A percentile compares a stretch with the other conserved stretches of the same genome.
Evolutionary conservation across 1,140 invertebrate species (phyloP).

Genomic region (Cepaea nemoralis): DNA sequence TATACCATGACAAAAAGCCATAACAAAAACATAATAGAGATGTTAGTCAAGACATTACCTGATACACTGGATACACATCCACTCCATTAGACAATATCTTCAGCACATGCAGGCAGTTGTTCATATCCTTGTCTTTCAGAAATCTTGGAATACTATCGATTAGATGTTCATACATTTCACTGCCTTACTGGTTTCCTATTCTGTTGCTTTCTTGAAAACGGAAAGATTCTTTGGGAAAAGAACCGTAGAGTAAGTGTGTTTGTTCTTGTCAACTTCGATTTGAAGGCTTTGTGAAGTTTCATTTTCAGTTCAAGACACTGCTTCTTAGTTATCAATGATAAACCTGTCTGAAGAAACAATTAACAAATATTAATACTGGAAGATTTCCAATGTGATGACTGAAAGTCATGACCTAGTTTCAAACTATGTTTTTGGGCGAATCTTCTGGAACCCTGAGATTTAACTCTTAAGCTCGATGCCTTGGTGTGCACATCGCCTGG

Average conservation of each 20-base stretch:
- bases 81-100: background rate
- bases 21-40: no score
- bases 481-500: no score
- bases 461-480: no score
- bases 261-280: background rate
- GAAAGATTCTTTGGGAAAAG: background rate
- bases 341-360: background rate
- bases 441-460: no score
- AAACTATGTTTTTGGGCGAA: no score
- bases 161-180: background rate
- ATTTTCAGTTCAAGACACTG: background rate
- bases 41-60: background rate
- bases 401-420: no score
- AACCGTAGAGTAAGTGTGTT: background rate
- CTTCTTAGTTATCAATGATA: background rate
- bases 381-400: no score
- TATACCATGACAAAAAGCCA: no score
- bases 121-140: background rate
- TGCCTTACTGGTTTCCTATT: background rate
- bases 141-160: background rate
- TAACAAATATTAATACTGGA: no score
- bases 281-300: background rate
- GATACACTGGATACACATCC: background rate
- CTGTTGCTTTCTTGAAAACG: background rate
- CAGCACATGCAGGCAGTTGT: background rate